A percentile compares a stretch with the other conserved stretches of the same genome.
phyloP scores from a whole-genome alignment of 2,888 invertebrate genomes.

The Microctonus aethiopoides region DNA sequence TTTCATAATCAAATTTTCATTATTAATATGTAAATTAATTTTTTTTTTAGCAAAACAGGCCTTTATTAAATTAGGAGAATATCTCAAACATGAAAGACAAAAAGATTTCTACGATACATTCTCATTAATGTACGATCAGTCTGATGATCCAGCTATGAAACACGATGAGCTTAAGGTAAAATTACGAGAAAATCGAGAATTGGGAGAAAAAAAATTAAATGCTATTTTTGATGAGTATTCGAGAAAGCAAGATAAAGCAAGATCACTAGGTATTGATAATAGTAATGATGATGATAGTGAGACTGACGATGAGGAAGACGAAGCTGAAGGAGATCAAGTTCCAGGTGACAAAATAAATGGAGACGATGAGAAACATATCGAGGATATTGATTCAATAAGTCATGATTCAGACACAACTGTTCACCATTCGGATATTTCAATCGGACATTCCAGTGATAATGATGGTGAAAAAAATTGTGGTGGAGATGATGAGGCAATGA shows the following conservation, averaged over 20 bases:
- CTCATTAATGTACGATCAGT: constrained; percentile 47
- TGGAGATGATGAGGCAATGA: background rate
- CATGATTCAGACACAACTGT: no score
- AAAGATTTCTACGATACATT: constrained; percentile 59
- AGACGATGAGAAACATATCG: constrained; percentile 33
- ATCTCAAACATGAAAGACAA: constrained; percentile 51
- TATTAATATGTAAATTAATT: no score
- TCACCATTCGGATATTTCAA: background rate
- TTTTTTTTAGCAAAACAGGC: constrained; percentile 53
- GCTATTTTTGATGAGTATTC: constrained; percentile 54
- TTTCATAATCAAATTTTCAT: background rate
- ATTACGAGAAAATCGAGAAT: constrained; percentile 47
- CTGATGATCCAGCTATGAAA: constrained; percentile 55
- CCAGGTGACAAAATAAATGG: constrained; percentile 37
- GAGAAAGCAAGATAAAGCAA: constrained; percentile 48
- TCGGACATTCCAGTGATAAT: background rate
- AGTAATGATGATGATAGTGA: constrained; percentile 5
- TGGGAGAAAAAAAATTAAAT: constrained; percentile 51
- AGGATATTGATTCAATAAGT: background rate
- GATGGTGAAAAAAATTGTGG: no score
- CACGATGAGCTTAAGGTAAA: constrained; percentile 47
- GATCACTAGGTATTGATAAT: constrained; percentile 19
- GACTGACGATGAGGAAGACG: constrained; percentile 10
- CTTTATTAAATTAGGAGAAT: constrained; percentile 52
- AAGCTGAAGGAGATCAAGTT: constrained; percentile 39